Evolutionary conservation across 2,888 invertebrate genomes (phyloP).

Genomic region (Cabera pusaria): DNA sequence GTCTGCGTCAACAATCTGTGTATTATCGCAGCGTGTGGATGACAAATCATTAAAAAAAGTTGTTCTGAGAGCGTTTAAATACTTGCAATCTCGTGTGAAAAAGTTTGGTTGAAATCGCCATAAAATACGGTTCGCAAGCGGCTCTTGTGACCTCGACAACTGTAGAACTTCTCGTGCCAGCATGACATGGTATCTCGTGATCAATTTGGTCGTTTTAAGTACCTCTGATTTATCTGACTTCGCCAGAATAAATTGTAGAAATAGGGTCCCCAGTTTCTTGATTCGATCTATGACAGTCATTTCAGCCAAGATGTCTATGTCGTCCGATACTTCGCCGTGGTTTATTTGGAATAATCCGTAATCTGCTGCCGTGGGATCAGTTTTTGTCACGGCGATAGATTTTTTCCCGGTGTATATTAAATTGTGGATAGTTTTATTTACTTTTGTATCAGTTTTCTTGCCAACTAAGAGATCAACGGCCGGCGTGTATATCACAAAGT

Average conservation of each 20-base stretch:
- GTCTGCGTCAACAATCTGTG: conserved; percentile 26
- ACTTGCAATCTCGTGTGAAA: conserved; percentile 34
- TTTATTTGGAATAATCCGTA: conserved; percentile 40
- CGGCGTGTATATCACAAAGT: conserved; percentile 45
- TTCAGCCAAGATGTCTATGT: conserved; percentile 34
- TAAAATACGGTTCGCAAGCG: conserved; percentile 15
- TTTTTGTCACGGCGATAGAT: too few species aligned
- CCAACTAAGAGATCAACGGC: conserved; percentile 35
- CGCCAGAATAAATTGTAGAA: conserved; percentile 37
- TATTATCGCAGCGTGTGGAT: conserved; percentile 31
- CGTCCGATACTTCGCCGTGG: conserved; percentile 25
- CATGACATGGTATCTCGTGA: conserved; percentile 44
- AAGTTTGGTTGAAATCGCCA: conserved; percentile 39
- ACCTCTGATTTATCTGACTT: conserved; percentile 32
- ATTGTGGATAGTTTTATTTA: conserved; percentile 33
- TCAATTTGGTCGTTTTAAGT: conserved; percentile 39
- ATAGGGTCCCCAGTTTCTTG: conserved; percentile 34
- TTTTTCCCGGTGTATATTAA: conserved; percentile 35
- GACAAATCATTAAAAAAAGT: conserved; percentile 34
- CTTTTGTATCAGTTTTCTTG: conserved; percentile 22
- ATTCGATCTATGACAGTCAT: conserved; percentile 37
- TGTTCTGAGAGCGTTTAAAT: conserved; percentile 32
- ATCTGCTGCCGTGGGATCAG: too few species aligned
- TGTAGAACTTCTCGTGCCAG: conserved; percentile 39
- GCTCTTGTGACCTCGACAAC: conserved; percentile 13